Evolutionary conservation across 2,113 vertebrate genomes (phyloP).

Genomic region (Hipposideros armiger): DNA sequence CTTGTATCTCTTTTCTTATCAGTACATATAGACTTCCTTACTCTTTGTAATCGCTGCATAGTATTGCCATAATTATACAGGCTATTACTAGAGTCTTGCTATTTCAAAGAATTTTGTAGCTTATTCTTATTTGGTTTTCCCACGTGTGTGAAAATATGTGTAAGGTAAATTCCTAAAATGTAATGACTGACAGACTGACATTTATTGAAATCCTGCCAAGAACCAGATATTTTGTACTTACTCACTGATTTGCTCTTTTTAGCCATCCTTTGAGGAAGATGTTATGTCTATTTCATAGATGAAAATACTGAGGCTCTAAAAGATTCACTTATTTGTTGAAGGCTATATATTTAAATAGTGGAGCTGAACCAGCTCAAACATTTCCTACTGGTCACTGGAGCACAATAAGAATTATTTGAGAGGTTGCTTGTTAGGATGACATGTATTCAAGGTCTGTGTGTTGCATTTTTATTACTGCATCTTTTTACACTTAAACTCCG

Average conservation of each 20-base stretch:
- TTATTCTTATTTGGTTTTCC: neutral
- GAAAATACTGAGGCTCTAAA: neutral
- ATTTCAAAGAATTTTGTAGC: neutral
- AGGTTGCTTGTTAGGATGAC: neutral
- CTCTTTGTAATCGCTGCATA: neutral
- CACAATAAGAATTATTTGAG: neutral
- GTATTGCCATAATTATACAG: neutral
- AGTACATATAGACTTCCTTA: neutral
- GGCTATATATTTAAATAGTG: neutral
- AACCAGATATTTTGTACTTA: neutral
- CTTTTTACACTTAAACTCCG: neutral
- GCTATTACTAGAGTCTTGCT: neutral
- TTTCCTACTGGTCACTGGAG: neutral
- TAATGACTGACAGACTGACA: conserved; percentile 1
- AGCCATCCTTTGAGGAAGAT: neutral
- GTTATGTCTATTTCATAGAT: neutral
- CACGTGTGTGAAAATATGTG: neutral
- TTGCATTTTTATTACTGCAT: neutral
- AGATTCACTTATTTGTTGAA: neutral
- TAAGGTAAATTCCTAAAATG: neutral
- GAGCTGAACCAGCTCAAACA: neutral
- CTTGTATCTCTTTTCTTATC: neutral
- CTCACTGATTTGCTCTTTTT: neutral
- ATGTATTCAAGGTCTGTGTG: neutral
- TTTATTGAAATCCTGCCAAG: conserved; percentile 2